Evolutionary conservation across 2,113 vertebrate species (phyloP).

Genomic region (Acanthochromis polyacanthus): DNA sequence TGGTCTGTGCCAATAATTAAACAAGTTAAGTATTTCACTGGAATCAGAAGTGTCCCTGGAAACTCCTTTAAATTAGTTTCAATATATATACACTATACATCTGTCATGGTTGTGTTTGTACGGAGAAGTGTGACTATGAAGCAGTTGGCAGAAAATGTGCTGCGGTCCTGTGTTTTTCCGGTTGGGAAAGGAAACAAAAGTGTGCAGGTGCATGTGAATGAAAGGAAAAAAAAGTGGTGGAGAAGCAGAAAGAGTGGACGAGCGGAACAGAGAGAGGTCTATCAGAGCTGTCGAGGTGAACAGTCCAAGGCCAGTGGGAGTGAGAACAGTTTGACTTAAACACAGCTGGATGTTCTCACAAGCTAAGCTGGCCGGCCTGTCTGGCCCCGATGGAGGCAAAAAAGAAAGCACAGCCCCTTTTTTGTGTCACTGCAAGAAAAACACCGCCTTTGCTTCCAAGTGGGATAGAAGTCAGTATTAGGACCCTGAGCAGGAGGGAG

Average conservation of each 20-base stretch:
- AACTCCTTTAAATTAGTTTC: not conserved
- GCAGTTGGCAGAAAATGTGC: not conserved
- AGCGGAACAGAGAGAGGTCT: not conserved
- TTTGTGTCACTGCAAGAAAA: slow-evolving; percentile 41
- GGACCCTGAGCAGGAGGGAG: slow-evolving; percentile 14
- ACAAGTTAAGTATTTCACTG: not conserved
- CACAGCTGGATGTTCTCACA: slow-evolving; percentile 72
- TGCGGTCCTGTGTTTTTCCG: not conserved
- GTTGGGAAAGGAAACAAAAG: not conserved
- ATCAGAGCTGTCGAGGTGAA: slow-evolving; percentile 35
- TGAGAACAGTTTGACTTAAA: slow-evolving; percentile 55
- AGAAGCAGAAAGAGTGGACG: not conserved
- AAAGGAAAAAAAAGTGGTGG: not conserved
- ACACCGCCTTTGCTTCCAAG: not conserved
- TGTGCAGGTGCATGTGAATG: slow-evolving; percentile 5
- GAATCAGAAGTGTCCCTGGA: not conserved
- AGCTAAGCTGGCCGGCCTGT: slow-evolving; percentile 13
- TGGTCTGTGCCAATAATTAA: not conserved
- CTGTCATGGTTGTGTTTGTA: not conserved
- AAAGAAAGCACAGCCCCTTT: slow-evolving; percentile 22
- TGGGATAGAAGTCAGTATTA: not conserved
- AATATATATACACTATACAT: not conserved
- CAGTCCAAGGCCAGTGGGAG: slow-evolving; percentile 67
- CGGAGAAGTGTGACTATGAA: not conserved
- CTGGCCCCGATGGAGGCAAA: not conserved